Evolutionary conservation across 2,888 invertebrate species (phyloP), one percentile per base, ranked within the genome.

Genomic region (Drosophila pseudotakahashii): DNA sequence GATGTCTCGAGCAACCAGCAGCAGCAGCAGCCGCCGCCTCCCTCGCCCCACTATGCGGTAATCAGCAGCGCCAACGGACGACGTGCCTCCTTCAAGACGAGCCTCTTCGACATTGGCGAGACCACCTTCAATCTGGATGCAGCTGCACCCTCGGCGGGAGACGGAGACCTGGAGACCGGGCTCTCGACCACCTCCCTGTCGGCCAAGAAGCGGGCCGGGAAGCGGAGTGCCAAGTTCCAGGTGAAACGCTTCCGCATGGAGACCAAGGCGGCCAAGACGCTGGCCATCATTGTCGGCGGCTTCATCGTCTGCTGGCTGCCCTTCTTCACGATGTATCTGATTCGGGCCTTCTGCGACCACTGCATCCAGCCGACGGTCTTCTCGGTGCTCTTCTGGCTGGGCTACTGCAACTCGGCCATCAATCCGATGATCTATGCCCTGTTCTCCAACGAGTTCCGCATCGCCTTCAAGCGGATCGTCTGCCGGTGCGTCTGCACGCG

Each of bases 231-330:
- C 69, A 98, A 97, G 91, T 96, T 97, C 23, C 95, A 97, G 94
- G 97, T 97, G 73, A 97, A 97, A 91, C 95, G 97, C 62, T 98
- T 98, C 91, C 94, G 96, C 5, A 97, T 98, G 95, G 98, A 99
- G 91, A 98, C 98, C 0, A 98, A 98, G 93, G 98, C 98, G 0
- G 98, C 98, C 1, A 98, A 98, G 92, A 98, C 98, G 0, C 93
- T 99, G 63, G 98, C 98, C 75, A 98, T 99, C 73, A 98, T 99
- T 70, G 98, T 99, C 1, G 99, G 99, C 0, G 98, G 98, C 39
- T 99, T 99, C 93, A 98, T 98, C 48, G 94, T 96, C 88, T 99
- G 99, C 92, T 99, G 99, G 99, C 93, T 98, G 59, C 98, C 98
- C 0, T 99, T 99, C 93, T 98, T 99, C 93, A 97, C 97, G 45